Evolutionary conservation across 2,888 invertebrate genomes (phyloP).

Genomic region (Polietes domitor): DNA sequence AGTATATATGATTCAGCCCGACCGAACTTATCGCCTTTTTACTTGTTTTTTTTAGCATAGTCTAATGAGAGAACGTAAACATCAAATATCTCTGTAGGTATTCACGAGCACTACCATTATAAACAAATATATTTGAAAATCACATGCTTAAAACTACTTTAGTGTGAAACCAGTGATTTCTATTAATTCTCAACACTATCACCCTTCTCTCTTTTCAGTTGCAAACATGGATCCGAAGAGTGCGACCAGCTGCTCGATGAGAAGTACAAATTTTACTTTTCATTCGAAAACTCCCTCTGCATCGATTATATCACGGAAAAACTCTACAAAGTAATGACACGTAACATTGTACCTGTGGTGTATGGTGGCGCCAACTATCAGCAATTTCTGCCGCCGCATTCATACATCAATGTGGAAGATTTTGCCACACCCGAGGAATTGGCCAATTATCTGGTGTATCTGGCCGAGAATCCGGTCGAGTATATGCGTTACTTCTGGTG

Average conservation of each 20-base stretch:
- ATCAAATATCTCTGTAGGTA: too few species aligned
- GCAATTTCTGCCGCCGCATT: slow-evolving; percentile 83
- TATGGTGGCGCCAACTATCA: slow-evolving; percentile 86
- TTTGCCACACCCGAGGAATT: slow-evolving; percentile 83
- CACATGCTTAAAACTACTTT: too few species aligned
- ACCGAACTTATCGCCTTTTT: too few species aligned
- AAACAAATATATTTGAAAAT: too few species aligned
- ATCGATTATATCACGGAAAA: slow-evolving; percentile 88
- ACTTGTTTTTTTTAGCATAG: too few species aligned
- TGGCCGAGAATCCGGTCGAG: slow-evolving; percentile 81
- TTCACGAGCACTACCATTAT: too few species aligned
- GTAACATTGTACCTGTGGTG: slow-evolving; percentile 84
- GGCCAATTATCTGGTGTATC: slow-evolving; percentile 82
- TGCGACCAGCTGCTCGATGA: slow-evolving; percentile 80
- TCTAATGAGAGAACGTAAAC: too few species aligned
- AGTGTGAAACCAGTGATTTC: too few species aligned
- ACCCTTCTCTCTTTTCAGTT: slow-evolving; percentile 71
- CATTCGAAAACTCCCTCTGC: slow-evolving; percentile 87
- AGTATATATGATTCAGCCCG: too few species aligned
- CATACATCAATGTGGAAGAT: slow-evolving; percentile 85
- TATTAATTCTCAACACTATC: background rate
- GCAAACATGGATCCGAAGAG: slow-evolving; percentile 71
- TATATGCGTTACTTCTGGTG: slow-evolving; percentile 86
- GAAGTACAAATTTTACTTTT: slow-evolving; percentile 86
- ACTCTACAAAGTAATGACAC: slow-evolving; percentile 74